Base-by-base conservation (phyloP, 2,113 vertebrate species). In the Eira barbara region DNA sequence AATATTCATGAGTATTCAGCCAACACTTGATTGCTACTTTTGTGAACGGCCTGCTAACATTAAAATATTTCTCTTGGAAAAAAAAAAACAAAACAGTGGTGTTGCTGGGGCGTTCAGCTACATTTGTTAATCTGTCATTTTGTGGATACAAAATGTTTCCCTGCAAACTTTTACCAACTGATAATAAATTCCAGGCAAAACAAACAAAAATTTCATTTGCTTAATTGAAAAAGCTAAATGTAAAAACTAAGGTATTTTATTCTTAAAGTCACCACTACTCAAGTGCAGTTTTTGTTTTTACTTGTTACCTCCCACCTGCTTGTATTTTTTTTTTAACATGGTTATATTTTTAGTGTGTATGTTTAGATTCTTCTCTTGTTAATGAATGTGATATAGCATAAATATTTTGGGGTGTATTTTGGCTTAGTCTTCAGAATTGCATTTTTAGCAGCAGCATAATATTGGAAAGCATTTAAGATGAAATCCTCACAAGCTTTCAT, bases 401-500 rank as follows among this genome's bases (percentile, higher is more conserved):
- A 96, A 93, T 92, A 96, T 97, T 95, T 96, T 36, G 20, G 47
- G 65, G 52, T 84, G 76, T 74, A 81, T 97, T 90, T n/a, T 47
- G 93, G 63, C 55, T 69, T 36, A 55, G 27, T 92, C 47, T 74
- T 92, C 80, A 52, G 49, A 92, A 57, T 42, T 90, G 18, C 45
- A 88, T 83, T 80, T 97, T 90, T 80, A 95, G 74, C 90, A 79
- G 31, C 39, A 91, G 20, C 80, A 36, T 23, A 61, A 61, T 57
- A 49, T 45, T 57, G 34, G 55, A 73, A 89, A 80, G 78, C 36
- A 84, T 93, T 81, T 88, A 42, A 80, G 71, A 59, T 18, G 69
- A 57, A 84, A 84, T 94, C 59, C n/a, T 88, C 15, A 49, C 21
- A 85, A 95, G 83, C 13, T 25, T 57, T 88, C 29, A 21, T 63